A percentile compares a stretch with the other conserved stretches of the same genome.
These are phyloP conservation scores for Drosophila grimshawi DNA, from an alignment of 1,140 invertebrate species.

Conservation along the genomic window DNA sequence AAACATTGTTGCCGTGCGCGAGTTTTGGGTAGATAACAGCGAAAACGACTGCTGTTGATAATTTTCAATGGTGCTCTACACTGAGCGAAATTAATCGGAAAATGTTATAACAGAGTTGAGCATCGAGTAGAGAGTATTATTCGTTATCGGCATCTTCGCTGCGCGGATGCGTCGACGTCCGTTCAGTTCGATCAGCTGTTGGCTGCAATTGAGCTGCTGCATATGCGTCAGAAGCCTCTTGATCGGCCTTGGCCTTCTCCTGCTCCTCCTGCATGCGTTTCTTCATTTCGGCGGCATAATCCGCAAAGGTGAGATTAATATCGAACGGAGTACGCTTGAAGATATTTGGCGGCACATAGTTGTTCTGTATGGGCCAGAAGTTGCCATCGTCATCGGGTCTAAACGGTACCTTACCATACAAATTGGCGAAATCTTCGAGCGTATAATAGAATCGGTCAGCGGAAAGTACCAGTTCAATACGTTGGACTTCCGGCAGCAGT, in stretches of 20 bases:
- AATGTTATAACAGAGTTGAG: background rate
- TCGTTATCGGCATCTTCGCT: background rate
- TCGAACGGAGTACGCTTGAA: constrained; percentile 68
- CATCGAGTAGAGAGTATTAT: background rate
- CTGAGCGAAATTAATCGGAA: constrained; percentile 22
- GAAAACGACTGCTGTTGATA: constrained; percentile 36
- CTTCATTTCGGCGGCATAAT: constrained; percentile 54
- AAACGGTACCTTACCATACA: constrained; percentile 55
- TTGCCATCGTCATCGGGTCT: constrained; percentile 57
- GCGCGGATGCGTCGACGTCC: background rate
- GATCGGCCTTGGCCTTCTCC: constrained; percentile 15
- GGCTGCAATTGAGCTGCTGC: background rate
- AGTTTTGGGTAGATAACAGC: constrained; percentile 63
- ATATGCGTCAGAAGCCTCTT: constrained; percentile 11
- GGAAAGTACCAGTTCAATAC: constrained; percentile 71
- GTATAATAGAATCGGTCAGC: constrained; percentile 67
- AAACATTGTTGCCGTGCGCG: constrained; percentile 68
- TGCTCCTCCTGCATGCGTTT: constrained; percentile 23
- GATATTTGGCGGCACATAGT: constrained; percentile 65
- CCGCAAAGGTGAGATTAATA: constrained; percentile 71
- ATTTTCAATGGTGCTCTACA: constrained; percentile 31
- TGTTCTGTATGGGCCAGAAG: constrained; percentile 72
- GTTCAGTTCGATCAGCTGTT: background rate
- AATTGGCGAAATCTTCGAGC: constrained; percentile 39
- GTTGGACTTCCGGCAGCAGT: constrained; percentile 71